Evolutionary conservation across 2,797 vertebrate species (phyloP), one percentile per base, ranked within the genome.

Genomic region (Adelosebastes latens): DNA sequence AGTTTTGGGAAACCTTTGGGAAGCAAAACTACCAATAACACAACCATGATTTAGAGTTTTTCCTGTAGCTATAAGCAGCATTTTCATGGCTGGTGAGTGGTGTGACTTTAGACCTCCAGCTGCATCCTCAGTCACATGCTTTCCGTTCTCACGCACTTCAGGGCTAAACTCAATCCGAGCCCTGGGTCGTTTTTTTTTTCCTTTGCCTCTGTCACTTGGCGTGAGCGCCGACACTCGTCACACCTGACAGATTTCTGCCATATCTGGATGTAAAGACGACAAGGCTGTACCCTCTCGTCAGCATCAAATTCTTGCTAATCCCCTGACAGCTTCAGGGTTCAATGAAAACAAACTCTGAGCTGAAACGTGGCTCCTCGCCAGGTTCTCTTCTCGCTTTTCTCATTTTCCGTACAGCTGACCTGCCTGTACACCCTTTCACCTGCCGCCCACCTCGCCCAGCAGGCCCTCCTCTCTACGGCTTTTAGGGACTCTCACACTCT

Each of bases 401-500:
- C 29, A 20, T 34, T 62, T 72, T 39, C 59, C 32, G 9, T 36
- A 7, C 53, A 46, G 29, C 66, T 79, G 81, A 84, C 69, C 74
- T 53, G 31, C 53, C 36, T 18, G 16, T 7, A 73, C 61, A 31
- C 78, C 78, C 32, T 32, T 73, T 82, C 58, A 83, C 78, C 79
- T 63, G 58, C 68, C 18, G 8, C 67, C 49, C 64, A 64, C 77
- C 62, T 84, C 22, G 3, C 59, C 76, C 53, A 52, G 62, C 72
- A 49, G 32, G 24, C n/a, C 34, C 49, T 34, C 24, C 55, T 42
- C 75, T 79, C 65, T 61, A 34, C 49, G 5, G 77, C 78, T 88
- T 89, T 88, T 85, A 80, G 59, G 71, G 72, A 83, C 73, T 78
- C 79, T 81, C 72, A n/a, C 62, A 32, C 29, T 64, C 55, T 55